phyloP scores from a whole-genome alignment of 2,888 invertebrate species.

The Choreutis nemorana region DNA sequence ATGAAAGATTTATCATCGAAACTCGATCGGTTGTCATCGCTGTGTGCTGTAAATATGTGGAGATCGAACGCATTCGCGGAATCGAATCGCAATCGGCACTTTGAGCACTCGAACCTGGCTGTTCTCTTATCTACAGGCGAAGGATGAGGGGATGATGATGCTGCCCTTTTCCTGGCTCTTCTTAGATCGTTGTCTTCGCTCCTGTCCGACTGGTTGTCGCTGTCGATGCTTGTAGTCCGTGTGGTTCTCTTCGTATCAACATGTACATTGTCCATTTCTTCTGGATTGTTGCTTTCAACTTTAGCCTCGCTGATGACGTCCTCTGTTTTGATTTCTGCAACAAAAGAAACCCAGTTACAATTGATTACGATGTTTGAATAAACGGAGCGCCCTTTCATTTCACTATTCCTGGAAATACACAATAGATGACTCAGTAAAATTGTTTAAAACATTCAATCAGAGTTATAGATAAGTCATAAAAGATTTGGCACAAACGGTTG shows the following conservation, averaged over 20 bases:
- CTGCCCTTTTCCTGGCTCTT: constrained; percentile 44
- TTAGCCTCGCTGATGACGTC: constrained; percentile 53
- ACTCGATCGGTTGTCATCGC: constrained; percentile 67
- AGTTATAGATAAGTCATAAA: too few species aligned
- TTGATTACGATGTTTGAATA: constrained; percentile 54
- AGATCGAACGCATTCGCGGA: constrained; percentile 75
- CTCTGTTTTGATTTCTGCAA: constrained; percentile 64
- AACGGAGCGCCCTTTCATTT: constrained; percentile 49
- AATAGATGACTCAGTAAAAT: constrained; percentile 61
- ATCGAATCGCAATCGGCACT: constrained; percentile 77
- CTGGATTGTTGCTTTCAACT: constrained; percentile 31
- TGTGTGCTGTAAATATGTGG: constrained; percentile 73
- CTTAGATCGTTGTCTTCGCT: constrained; percentile 54
- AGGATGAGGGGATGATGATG: constrained; percentile 41
- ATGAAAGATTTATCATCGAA: constrained; percentile 78
- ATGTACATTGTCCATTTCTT: constrained; percentile 39
- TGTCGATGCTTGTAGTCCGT: constrained; percentile 57
- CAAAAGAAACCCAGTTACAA: constrained; percentile 44
- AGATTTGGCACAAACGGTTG: too few species aligned
- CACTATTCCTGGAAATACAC: constrained; percentile 59
- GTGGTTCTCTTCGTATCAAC: constrained; percentile 34
- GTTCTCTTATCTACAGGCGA: constrained; percentile 46
- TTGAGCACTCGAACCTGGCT: constrained; percentile 70
- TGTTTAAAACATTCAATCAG: too few species aligned
- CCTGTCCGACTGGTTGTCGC: constrained; percentile 65